These are phyloP conservation scores for Drosophila parabipectinata DNA, from an alignment of 1,140 invertebrate genomes.

Conservation along the genomic window DNA sequence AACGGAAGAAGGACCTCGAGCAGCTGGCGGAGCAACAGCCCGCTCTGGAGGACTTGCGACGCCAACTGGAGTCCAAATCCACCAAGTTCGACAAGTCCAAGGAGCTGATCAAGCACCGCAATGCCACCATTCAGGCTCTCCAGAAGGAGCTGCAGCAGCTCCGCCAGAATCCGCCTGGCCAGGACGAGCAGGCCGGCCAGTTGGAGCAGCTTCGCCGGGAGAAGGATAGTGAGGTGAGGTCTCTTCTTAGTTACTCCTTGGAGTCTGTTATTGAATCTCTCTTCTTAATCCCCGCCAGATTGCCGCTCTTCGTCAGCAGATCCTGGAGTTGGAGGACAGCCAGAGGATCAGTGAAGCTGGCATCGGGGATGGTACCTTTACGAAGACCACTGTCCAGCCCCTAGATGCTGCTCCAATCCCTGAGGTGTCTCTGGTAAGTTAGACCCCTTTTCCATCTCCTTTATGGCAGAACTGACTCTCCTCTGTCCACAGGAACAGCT, in stretches of 20 bases:
- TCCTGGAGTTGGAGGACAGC: constrained; percentile 1
- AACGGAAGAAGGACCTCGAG: constrained; percentile 2
- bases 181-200: not conserved
- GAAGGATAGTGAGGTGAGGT: constrained; percentile 21
- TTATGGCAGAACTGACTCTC: not conserved
- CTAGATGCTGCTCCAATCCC: not conserved
- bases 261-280: not conserved
- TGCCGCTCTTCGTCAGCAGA: constrained; percentile 16
- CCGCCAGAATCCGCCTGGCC: not conserved
- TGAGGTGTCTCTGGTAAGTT: constrained; percentile 4
- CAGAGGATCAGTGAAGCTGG: constrained; percentile 1
- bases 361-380: not conserved
- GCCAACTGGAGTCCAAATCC: constrained; percentile 57
- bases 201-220: constrained; percentile 16
- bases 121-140: constrained; percentile 73
- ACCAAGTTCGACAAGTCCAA: constrained; percentile 83
- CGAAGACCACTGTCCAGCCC: not conserved
- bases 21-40: constrained; percentile 14
- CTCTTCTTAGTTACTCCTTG: not conserved
- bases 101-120: constrained; percentile 76
- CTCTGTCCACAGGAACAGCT: not conserved
- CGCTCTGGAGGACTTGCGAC: constrained; percentile 49
- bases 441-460: not conserved
- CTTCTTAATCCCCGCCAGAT: not conserved
- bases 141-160: constrained; percentile 61